Evolutionary conservation across 2,797 vertebrate species (phyloP), one percentile per base, ranked within the genome.

Genomic region (Sebastes trivittatus): DNA sequence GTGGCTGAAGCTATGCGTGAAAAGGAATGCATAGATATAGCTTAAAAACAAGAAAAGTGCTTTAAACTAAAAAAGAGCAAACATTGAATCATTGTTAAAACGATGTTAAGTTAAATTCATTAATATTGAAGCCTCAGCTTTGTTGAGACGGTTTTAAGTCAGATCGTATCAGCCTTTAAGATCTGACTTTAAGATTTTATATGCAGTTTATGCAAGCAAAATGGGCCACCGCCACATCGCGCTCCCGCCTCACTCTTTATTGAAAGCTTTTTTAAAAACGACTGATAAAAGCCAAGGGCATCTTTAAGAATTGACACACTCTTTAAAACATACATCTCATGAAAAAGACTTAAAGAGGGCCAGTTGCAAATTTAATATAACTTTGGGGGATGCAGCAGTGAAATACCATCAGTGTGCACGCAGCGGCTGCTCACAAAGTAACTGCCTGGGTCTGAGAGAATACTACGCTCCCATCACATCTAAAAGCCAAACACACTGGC

Each of bases 301-400:
- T 91, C 90, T 93, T 96, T 94, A 94, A 95, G 89, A 95, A 95
- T 95, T 95, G 93, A 95, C 92, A 93, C 85, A 86, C 81, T 92
- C 93, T 95, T 94, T 94, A 95, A 96, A 95, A 94, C 93, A 95
- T 92, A 93, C 93, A 94, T 93, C 89, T 93, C 87, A 92, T 93
- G 89, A 94, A 95, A 95, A 94, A 91, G 92, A 93, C 91, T 95
- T 94, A 94, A 95, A 95, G 92, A 94, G 93, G 90, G 86, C 85
- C 87, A 86, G 89, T 81, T 94, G 92, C 91, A 95, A 95, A 94
- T 95, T 94, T 94, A 92, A 95, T 95, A 95, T 94, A 93, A 94
- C 95, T 95, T 54, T 91, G 91, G 90, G 92, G 94, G 89, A 93
- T 89, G 92, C 88, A 86, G 88, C 86, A 92, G 88, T 89, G 90